A percentile compares a stretch with the other conserved stretches of the same genome.
phyloP scores from a whole-genome alignment of 2,113 vertebrate genomes.

The Pholis gunnellus region DNA sequence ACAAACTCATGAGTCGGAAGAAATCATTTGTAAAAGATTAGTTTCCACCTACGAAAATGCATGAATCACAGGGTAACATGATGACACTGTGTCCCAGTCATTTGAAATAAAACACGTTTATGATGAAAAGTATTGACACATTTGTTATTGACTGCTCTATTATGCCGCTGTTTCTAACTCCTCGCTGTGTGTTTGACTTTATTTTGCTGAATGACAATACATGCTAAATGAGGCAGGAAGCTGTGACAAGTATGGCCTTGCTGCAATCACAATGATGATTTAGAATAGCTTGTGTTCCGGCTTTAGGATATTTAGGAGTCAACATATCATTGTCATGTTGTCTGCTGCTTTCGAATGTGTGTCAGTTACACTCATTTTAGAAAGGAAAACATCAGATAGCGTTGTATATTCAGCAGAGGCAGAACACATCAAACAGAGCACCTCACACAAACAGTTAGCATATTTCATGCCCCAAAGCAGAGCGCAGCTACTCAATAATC shows the following conservation, averaged over 20 bases:
- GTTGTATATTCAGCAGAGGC: constrained; percentile 23
- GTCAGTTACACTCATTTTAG: constrained; percentile 28
- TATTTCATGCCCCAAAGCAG: constrained; percentile 53
- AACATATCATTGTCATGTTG: not conserved
- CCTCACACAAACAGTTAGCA: constrained; percentile 53
- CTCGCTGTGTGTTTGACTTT: not conserved
- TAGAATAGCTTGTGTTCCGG: not conserved
- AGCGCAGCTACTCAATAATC: constrained; percentile 53
- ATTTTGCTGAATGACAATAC: not conserved
- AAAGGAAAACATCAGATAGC: constrained; percentile 37
- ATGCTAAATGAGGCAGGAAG: not conserved
- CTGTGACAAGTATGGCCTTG: not conserved
- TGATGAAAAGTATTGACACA: not conserved
- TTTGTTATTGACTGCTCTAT: constrained; percentile 3
- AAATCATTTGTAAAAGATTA: not conserved
- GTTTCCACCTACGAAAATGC: not conserved
- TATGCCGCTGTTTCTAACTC: not conserved
- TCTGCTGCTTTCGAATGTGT: constrained; percentile 1
- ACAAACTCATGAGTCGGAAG: not conserved
- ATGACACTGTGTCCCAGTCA: not conserved
- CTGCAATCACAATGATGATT: constrained; percentile 2
- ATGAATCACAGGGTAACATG: not conserved
- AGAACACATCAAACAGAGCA: constrained; percentile 42
- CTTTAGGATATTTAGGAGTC: not conserved
- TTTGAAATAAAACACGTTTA: constrained; percentile 7